Evolutionary conservation across 2,888 invertebrate genomes (phyloP), one percentile per base, ranked within the genome.

Genomic region (Melolontha melolontha): DNA sequence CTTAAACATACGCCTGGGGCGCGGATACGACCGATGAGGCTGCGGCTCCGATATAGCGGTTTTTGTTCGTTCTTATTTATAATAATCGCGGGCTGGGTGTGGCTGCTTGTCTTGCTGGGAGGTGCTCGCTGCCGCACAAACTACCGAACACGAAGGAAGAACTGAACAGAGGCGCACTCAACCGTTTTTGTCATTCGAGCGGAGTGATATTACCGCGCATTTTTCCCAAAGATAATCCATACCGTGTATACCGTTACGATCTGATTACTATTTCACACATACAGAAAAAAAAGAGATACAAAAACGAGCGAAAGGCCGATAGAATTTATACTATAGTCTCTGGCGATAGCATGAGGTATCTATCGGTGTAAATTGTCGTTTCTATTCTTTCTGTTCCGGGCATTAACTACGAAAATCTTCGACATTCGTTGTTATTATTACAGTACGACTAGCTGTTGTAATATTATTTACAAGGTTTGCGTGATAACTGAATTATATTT

Each of bases 41-140:
- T 68, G 70, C 68, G 69, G 68, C 71, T 70, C 64, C 70, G 68
- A 67, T 70, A 71, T 73, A 73, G 73, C 73, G 73, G 73, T 73
- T 71, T 73, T 73, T 72, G 71, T 68, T 70, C 69, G 71, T 72
- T 72, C 71, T 73, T 72, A 72, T 72, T 72, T 73, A 71, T 73
- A 73, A 73, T 73, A 73, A 73, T 72, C 73, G 66, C 68, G 67
- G 70, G 70, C 70, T 75, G 75, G 75, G 75, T 75, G 75, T 75
- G 75, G 75, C 70, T 72, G 74, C 65, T 73, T 67, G 71, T 71
- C 72, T 73, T 70, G 74, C 74, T 73, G 74, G 73, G 71, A 75
- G 75, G 73, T 70, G 73, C 75, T 72, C 73, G 71, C 73, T 70
- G 71, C 73, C 72, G 70, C 69, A 71, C 73, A 74, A 74, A 74